These are phyloP conservation scores for Tinea trinotella DNA, from an alignment of 2,888 invertebrate species.

Conservation along the genomic window DNA sequence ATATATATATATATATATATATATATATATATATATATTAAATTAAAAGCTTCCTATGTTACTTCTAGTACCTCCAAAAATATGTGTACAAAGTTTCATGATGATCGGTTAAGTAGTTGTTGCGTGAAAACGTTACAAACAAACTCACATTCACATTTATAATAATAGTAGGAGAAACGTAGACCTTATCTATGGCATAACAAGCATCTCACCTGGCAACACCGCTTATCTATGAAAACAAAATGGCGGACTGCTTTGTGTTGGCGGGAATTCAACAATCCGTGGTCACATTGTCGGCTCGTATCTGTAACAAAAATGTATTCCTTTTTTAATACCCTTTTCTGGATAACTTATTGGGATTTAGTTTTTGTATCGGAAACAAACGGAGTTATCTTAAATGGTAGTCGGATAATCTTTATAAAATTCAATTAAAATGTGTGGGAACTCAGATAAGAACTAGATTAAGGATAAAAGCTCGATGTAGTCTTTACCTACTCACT, in stretches of 20 bases:
- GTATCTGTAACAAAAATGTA: slow-evolving; percentile 45
- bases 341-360: neutral
- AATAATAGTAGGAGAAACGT: too few relatives aligned
- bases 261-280: slow-evolving; percentile 27
- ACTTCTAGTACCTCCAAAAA: neutral
- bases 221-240: slow-evolving; percentile 34
- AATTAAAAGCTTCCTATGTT: neutral
- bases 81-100: too few relatives aligned
- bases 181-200: neutral
- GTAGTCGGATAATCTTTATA: neutral
- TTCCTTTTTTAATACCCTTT: slow-evolving; percentile 17
- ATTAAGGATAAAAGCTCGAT: too few relatives aligned
- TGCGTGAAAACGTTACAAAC: too few relatives aligned
- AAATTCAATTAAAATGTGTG: neutral
- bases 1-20: neutral
- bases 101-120: too few relatives aligned
- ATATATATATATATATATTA: neutral
- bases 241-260: slow-evolving; percentile 41
- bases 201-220: slow-evolving; percentile 33
- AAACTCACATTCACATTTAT: too few relatives aligned
- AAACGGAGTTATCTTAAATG: neutral
- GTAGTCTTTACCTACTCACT: too few relatives aligned
- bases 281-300: slow-evolving; percentile 56
- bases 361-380: neutral
- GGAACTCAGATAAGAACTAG: too few relatives aligned